Evolutionary conservation across 30 jellyfish, hydroid and myxozoan species (phyloP).

Genomic region (Rhopilema esculentum): DNA sequence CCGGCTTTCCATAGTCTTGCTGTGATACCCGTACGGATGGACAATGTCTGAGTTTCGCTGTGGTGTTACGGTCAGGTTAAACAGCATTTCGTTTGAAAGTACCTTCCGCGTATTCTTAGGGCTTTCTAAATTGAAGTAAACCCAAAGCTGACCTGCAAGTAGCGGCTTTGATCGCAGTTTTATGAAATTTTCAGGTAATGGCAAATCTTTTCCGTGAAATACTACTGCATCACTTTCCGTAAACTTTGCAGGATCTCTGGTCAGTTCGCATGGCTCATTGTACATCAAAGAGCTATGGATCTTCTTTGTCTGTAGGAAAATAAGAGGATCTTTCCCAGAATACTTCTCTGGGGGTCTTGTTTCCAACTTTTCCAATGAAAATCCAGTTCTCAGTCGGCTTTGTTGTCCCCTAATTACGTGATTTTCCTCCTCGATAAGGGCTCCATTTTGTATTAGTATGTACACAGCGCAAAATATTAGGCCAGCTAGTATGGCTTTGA

Average conservation of each 20-base stretch:
- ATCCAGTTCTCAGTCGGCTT: background rate
- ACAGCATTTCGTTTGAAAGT: slow-evolving; percentile 40
- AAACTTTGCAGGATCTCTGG: slow-evolving; percentile 41
- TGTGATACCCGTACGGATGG: slow-evolving; percentile 73
- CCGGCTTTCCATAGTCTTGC: slow-evolving; percentile 15
- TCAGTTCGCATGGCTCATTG: slow-evolving; percentile 42
- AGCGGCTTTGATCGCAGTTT: slow-evolving; percentile 28
- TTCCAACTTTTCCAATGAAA: background rate
- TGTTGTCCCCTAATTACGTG: no score
- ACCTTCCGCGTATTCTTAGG: slow-evolving; percentile 62
- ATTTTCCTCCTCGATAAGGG: background rate
- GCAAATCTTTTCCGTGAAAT: slow-evolving; percentile 81
- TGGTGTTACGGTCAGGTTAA: slow-evolving; percentile 75
- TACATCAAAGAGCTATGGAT: slow-evolving; percentile 39
- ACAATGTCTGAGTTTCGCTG: slow-evolving; percentile 70
- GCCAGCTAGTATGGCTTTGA: background rate
- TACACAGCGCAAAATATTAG: background rate
- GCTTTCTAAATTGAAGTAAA: slow-evolving; percentile 68
- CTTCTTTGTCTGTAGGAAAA: slow-evolving; percentile 19
- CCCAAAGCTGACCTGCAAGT: slow-evolving; percentile 62
- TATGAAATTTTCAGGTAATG: slow-evolving; percentile 18
- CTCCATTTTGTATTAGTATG: background rate
- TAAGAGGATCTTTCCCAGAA: slow-evolving; percentile 5
- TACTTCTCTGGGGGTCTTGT: background rate
- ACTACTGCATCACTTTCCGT: slow-evolving; percentile 65